A percentile compares a stretch with the other conserved stretches of the same genome.
These are phyloP conservation scores for Drosophila busckii DNA, from an alignment of 1,140 invertebrate genomes.

Conservation along the genomic window DNA sequence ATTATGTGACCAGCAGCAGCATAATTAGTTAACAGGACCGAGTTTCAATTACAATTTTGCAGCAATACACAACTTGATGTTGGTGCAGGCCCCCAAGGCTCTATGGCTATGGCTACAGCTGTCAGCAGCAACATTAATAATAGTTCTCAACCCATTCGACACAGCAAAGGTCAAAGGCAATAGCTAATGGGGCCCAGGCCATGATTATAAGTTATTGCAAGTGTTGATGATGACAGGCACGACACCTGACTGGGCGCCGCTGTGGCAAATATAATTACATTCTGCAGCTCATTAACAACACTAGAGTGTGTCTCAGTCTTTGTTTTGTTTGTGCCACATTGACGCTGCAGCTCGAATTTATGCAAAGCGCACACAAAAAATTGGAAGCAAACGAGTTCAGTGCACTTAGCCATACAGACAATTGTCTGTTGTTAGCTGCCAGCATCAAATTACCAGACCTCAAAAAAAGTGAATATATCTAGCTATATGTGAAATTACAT, in stretches of 20 bases:
- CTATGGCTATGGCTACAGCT: neutral
- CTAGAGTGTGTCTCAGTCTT: neutral
- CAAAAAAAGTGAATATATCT: conserved; percentile 33
- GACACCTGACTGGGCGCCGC: neutral
- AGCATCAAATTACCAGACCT: conserved; percentile 52
- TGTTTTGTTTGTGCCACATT: neutral
- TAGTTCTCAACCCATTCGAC: neutral
- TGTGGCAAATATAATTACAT: conserved; percentile 17
- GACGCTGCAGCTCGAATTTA: conserved; percentile 40
- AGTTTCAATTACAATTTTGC: conserved; percentile 29
- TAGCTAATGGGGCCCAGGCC: conserved; percentile 1
- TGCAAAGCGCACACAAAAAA: conserved; percentile 34
- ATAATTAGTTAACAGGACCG: conserved; percentile 20
- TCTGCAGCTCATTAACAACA: conserved; percentile 16
- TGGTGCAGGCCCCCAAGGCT: conserved; percentile 3
- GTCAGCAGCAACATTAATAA: neutral
- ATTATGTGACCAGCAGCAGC: conserved; percentile 12
- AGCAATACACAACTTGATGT: neutral
- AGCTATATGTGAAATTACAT: conserved; percentile 7
- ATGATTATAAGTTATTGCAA: conserved; percentile 33
- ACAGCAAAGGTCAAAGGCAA: conserved; percentile 4
- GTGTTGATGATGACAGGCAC: conserved; percentile 19
- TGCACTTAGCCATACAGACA: conserved; percentile 45
- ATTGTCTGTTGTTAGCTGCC: conserved; percentile 39
- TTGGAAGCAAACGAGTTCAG: conserved; percentile 40